Percentiles rank a stretch among this genome's conserved stretches.
These are phyloP conservation scores for Melospiza georgiana DNA, from an alignment of 2,113 vertebrate genomes.

Conservation along the genomic window DNA sequence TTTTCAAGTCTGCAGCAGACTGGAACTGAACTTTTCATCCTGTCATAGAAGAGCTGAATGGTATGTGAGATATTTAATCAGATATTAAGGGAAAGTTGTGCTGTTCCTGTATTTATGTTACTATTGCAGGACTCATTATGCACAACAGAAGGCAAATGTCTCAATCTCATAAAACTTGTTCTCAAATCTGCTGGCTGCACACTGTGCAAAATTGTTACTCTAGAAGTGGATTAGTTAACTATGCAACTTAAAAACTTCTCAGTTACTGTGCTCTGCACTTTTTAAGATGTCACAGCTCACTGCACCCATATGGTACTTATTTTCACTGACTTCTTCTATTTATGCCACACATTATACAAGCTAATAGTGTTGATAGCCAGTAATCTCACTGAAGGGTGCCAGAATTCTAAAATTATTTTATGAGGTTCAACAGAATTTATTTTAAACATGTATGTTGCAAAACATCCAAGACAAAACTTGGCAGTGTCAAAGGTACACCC, in stretches of 20 bases:
- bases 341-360: neutral
- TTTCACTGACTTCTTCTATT: slow-evolving; percentile 26
- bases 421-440: neutral
- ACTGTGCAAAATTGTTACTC: neutral
- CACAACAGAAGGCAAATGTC: slow-evolving; percentile 47
- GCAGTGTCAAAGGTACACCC: neutral
- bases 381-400: neutral
- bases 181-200: slow-evolving; percentile 15
- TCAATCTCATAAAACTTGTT: neutral
- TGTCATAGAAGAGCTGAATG: neutral
- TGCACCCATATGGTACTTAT: slow-evolving; percentile 23
- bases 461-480: neutral
- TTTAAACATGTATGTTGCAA: neutral
- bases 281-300: slow-evolving; percentile 22
- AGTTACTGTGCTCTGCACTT: slow-evolving; percentile 2
- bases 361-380: neutral
- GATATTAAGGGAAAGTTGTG: neutral
- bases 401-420: slow-evolving; percentile 20
- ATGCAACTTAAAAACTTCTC: neutral
- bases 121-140: neutral
- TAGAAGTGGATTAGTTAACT: slow-evolving; percentile 25
- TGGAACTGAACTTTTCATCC: neutral
- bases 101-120: neutral
- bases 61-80: neutral
- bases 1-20: neutral